Percentiles rank a stretch among this genome's conserved stretches.
Conservation (phyloP, 2,113 vertebrate genomes). For the Odocoileus hemionus region DNA sequence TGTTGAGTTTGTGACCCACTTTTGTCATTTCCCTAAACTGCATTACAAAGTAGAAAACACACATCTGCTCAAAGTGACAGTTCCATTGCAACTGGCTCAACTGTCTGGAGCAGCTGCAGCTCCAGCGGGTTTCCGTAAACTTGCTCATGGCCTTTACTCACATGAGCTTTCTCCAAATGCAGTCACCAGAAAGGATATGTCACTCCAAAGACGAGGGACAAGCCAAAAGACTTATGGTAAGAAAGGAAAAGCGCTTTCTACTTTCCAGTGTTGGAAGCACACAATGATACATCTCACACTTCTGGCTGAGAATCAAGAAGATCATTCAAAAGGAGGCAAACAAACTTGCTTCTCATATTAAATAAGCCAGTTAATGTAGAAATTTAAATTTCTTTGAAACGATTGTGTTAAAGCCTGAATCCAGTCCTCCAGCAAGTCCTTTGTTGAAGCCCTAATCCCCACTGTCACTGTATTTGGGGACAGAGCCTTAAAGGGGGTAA, state of each 20-base stretch:
- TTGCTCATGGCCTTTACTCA: neutral
- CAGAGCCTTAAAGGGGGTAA: neutral
- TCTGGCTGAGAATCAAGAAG: neutral
- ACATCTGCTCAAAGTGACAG: neutral
- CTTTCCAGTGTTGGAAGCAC: neutral
- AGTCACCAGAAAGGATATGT: neutral
- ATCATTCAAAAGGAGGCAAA: neutral
- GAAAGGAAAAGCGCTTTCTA: neutral
- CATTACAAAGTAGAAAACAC: neutral
- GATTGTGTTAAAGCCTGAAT: neutral
- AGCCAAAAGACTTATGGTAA: neutral
- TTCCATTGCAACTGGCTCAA: neutral
- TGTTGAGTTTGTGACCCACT: neutral
- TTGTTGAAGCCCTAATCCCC: neutral
- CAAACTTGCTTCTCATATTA: neutral
- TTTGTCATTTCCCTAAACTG: neutral
- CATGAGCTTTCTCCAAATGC: neutral
- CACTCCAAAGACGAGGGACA: neutral
- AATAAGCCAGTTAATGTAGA: neutral
- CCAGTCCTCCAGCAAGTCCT: neutral
- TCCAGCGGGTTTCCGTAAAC: neutral
- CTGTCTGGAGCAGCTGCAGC: neutral
- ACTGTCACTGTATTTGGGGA: neutral
- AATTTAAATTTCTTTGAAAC: neutral
- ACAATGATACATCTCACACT: neutral